Base-by-base conservation (phyloP, 2,888 invertebrate species). In the Idaea aversata region DNA sequence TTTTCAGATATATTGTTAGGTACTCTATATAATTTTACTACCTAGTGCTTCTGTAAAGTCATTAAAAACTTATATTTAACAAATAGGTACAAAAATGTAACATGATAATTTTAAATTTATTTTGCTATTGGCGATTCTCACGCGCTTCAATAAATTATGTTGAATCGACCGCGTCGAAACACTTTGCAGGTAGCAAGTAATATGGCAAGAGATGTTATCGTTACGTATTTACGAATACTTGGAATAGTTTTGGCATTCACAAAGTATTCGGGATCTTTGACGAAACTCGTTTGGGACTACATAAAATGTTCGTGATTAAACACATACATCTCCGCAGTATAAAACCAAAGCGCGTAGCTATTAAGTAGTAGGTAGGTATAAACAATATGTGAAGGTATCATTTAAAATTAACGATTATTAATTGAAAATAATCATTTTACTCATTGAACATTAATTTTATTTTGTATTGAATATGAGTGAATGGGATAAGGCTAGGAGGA, bases 221-320 rank as follows among this genome's bases (percentile, higher is more conserved):
- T 69, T 72, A 69, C 74, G 76, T 84, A 87, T 87, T 69, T 72
- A 69, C 74, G 75, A 85, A 87, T 87, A 82, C 73, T 80, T 80
- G 66, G 77, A 80, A 82, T 83, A 79, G 72, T 72, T 77, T 74
- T 67, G 70, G 72, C 68, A 70, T 70, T 70, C 68, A 59, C 64
- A 64, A 61, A 68, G 58, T 5, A 69, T 59, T 70, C 59, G 65
- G 62, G 13, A 65, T 62, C 64, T 69, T 70, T 68, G 70, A 64
- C 35, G 34, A 6, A 34, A 6, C 16, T 34, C 59, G 59, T 34
- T 47, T 7, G 47, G 47, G 47, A 47, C 47, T 47, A 47, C 6
- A 47, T 47, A 10, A 47, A 36, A 47, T 47, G 47, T 47, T 47
- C 47, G 13, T 13, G 47, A 47, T 25, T 25, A 25, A 25, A 25